Conservation (phyloP, 2,113 vertebrate species). For the Hypanus sabinus region DNA sequence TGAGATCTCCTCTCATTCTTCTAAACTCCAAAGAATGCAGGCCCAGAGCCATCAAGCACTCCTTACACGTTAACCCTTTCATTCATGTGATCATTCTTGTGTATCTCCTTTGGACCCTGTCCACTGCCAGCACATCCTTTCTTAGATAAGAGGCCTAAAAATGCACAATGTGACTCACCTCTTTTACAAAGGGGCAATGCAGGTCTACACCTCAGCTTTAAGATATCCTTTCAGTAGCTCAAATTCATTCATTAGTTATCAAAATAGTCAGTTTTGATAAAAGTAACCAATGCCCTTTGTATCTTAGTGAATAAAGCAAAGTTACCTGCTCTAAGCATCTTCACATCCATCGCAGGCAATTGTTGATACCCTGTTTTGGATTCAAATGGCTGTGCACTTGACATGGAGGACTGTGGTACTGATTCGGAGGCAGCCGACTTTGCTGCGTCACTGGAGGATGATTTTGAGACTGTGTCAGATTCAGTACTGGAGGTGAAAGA, state of each 20-base stretch:
- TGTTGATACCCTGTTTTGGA: neutral
- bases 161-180: no score
- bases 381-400: neutral
- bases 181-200: neutral
- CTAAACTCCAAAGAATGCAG: no score
- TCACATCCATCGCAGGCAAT: neutral
- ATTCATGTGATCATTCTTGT: no score
- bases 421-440: neutral
- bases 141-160: no score
- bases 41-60: no score
- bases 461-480: neutral
- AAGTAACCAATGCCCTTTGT: neutral
- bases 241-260: neutral
- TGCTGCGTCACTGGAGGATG: neutral
- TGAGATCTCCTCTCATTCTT: no score
- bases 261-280: neutral
- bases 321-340: slow-evolving; percentile 4
- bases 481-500: no score
- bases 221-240: no score
- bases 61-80: no score
- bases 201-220: no score
- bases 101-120: no score
- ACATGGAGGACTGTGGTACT: neutral
- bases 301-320: neutral
- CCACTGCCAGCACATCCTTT: no score